Evolutionary conservation across 2,888 invertebrate species (phyloP), one percentile per base, ranked within the genome.

Genomic region (Lasioglossum figueresi): DNA sequence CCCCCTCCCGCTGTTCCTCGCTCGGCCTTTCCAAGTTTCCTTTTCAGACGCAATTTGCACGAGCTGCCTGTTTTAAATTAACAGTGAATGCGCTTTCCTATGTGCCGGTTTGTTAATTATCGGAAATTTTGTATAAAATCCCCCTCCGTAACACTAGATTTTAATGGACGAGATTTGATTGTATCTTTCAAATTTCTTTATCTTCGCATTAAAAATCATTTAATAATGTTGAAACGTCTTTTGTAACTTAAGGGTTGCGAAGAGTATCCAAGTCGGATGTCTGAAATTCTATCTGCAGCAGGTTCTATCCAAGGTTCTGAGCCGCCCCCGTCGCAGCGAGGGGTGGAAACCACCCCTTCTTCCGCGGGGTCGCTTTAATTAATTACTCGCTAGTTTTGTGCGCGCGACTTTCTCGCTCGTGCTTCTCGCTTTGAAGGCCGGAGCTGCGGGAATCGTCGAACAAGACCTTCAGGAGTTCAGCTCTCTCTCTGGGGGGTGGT

Each of bases 371-470:
- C 68, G 81, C 76, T 90, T 91, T 92, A 92, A 92, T 92, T 92
- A 92, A 92, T 92, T 92, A 89, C 91, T 90, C 89, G 81, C 85
- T 86, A 87, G 88, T 90, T 90, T 88, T 80, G 83, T 84, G 75
- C 73, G 70, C 82, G 80, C 78, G 81, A 75, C 66, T 79, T 84
- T 80, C 84, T 76, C 82, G 83, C 76, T 72, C 40, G 70, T 72
- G 34, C 19, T 19, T 34, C 34, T 23, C 34, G 73, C 87, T 83
- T 82, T 83, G 82, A 84, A 79, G 66, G 63, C 31, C 48, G 23
- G 10, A 76, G 52, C 76, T 80, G 14, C 68, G 77, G 71, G 88
- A 74, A 75, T 79, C 75, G 90, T 79, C 81, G 85, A 88, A 80
- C 85, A 87, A 63, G 81, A 83, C 79, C 80, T 86, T 77, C 76